phyloP scores from a whole-genome alignment of 2,888 invertebrate species.

The Margaritifera margaritifera region DNA sequence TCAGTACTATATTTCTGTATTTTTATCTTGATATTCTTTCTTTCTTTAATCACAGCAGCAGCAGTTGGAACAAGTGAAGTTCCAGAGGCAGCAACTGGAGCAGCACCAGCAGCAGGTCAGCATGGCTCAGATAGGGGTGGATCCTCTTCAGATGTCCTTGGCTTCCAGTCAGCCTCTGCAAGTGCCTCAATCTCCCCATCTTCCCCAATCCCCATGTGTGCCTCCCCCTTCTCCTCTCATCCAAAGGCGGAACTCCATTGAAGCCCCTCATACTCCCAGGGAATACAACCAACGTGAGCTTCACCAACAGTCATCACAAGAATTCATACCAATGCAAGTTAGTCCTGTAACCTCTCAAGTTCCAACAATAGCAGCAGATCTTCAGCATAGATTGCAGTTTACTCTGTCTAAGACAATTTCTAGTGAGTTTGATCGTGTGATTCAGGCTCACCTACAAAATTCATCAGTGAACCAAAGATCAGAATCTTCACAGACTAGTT shows the following conservation, averaged over 20 bases:
- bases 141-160: slow-evolving; percentile 25
- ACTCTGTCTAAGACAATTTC: too few species aligned
- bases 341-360: too few species aligned
- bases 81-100: slow-evolving; percentile 38
- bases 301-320: slow-evolving; percentile 12
- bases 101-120: slow-evolving; percentile 40
- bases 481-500: slow-evolving; percentile 37
- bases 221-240: slow-evolving; percentile 30
- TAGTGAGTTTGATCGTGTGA: too few species aligned
- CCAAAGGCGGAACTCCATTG: slow-evolving; percentile 41
- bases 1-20: too few species aligned
- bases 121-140: slow-evolving; percentile 27
- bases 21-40: neutral
- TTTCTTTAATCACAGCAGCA: slow-evolving; percentile 33
- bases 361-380: too few species aligned
- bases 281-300: slow-evolving; percentile 11
- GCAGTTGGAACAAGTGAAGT: slow-evolving; percentile 39
- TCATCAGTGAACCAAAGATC: slow-evolving; percentile 19
- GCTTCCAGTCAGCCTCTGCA: slow-evolving; percentile 18
- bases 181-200: slow-evolving; percentile 35
- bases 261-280: slow-evolving; percentile 29
- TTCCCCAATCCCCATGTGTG: slow-evolving; percentile 32
- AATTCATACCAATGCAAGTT: slow-evolving; percentile 3
- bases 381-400: too few species aligned
- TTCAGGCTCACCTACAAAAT: too few species aligned